Base-by-base conservation (phyloP, 2,888 invertebrate genomes). In the Ashinkailepas kermadecensis region DNA sequence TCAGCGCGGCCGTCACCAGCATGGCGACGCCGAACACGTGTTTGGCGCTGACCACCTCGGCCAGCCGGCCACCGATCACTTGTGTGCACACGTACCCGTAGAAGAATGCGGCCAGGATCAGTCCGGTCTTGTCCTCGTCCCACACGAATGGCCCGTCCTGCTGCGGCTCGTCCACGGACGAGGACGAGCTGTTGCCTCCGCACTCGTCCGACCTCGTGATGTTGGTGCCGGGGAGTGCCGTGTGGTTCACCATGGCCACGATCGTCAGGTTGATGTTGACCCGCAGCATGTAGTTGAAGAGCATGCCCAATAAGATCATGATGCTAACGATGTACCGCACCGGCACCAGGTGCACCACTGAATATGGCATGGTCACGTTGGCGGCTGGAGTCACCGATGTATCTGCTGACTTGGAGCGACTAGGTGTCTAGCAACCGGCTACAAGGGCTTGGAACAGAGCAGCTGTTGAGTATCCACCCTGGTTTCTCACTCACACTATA, bases 201-300 rank as follows among this genome's bases (percentile, higher is more conserved):
- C 82, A 82, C 15, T 67, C 67, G 81, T 67, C 79, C 62, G 62
- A 62, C 1, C 62, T 2, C 62, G 83, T 74, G 18, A 78, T 18
- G 78, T 83, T 83, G n/a, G 80, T 25, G 56, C 82, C 79, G 25
- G 81, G 82, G 39, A 83, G 81, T 56, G 80, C 81, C 15, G 79
- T 81, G 59, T 81, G 80, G 39, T 81, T 83, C 74, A 93, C 91
- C 95, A 95, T 95, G 85, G 92, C 93, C 78, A 95, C 94, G 85
- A 95, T 93, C 83, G 95, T 94, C 84, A 95, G 94, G 83, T 94
- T 95, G 81, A 95, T 90, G 89, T 95, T 95, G 82, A 95, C 94
- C 81, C 95, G 90, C 64, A 95, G 89, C 88, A 95, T 94, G 90
- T 95, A 95, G 89, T 95, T 95, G 39, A 74, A 81, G n/a, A 83